Evolutionary conservation across 2,797 vertebrate species (phyloP), one percentile per base, ranked within the genome.

Genomic region (Onychomys leucogaster): DNA sequence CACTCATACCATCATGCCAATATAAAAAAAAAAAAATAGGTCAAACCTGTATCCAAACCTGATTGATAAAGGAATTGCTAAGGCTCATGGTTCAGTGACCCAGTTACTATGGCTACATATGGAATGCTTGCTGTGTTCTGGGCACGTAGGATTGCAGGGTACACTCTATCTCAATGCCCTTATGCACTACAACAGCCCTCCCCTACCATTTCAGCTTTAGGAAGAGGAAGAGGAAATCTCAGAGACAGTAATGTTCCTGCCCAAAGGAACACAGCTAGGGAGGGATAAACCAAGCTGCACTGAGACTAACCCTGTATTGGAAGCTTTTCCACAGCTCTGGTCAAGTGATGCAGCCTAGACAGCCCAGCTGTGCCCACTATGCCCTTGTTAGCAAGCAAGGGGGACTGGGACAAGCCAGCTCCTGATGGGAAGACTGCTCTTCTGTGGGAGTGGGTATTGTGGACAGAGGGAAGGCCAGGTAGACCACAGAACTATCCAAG

Each of bases 11-110:
- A 59, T 49, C 23, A 59, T 37, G 21, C 11, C 32, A 32, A 46
- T 84, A 32, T 37, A n/a, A n/a, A n/a, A n/a, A n/a, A n/a, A 12
- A 21, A 57, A 16, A 57, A 69, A 76, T 52, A 29, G 73, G 59
- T 73, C 52, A 49, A 27, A 29, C 14, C 14, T 65, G 27, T 76
- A 63, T 6, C 69, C 71, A 84, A 76, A 94, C 87, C 37, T 49
- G 12, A 87, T 27, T 29, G 59, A 46, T 55, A 92, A 86, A 92
- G 55, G n/a, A 95, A 92, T 71, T 76, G 1, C 32, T 73, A 92
- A 85, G 49, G 80, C 63, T 2, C 12, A 80, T 65, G 57, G 73
- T 55, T 83, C 13, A 75, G 6, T 49, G 61, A 69, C 63, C 34
- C 7, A 59, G 29, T 32, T 65, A 84, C 9, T 73, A 6, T 41